Evolutionary conservation across 2,113 vertebrate genomes (phyloP).

Genomic region (Notarius lentiginosus): DNA sequence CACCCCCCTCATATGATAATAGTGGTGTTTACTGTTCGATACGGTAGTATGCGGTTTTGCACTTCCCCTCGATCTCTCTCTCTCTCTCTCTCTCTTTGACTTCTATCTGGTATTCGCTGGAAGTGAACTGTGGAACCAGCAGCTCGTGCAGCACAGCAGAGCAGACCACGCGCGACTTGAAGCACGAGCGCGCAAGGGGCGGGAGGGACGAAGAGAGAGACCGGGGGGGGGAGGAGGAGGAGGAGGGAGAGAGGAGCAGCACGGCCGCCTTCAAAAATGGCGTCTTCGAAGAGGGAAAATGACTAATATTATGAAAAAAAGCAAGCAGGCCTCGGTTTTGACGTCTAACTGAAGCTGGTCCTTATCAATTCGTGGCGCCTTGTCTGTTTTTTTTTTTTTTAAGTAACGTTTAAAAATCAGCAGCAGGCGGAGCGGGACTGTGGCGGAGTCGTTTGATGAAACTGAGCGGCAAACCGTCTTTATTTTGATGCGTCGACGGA

Average conservation of each 20-base stretch:
- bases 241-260: constrained; percentile 66
- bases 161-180: constrained; percentile 47
- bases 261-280: constrained; percentile 81
- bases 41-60: background rate
- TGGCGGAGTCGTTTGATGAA: constrained; percentile 38
- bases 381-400: background rate
- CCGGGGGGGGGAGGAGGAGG: constrained; percentile 56
- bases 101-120: background rate
- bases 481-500: constrained; percentile 78
- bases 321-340: constrained; percentile 64
- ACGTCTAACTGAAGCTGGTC: constrained; percentile 18
- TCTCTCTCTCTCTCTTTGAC: background rate
- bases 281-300: constrained; percentile 76
- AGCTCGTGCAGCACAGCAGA: constrained; percentile 63
- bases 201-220: constrained; percentile 41
- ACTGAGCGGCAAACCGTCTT: constrained; percentile 58
- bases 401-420: background rate
- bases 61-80: background rate
- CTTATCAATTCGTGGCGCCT: background rate
- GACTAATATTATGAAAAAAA: constrained; percentile 71
- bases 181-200: constrained; percentile 35
- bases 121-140: constrained; percentile 17
- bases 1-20: background rate
- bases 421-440: background rate
- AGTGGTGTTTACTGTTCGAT: background rate